phyloP scores from a whole-genome alignment of 2,888 invertebrate species.

The Drosophila algonquin region DNA sequence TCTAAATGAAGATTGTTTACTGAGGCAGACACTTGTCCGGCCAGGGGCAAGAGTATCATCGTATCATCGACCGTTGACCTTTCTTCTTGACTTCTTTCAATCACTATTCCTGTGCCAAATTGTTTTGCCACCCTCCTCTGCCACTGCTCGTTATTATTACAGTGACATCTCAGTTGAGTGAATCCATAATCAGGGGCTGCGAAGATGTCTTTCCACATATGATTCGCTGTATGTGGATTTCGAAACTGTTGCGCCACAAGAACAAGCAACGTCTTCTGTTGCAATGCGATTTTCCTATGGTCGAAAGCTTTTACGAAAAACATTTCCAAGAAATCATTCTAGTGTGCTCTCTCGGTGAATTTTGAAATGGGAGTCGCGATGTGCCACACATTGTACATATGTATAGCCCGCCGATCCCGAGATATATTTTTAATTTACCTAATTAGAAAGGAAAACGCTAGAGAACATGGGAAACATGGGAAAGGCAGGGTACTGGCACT shows the following conservation, averaged over 20 bases:
- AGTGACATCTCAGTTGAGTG: background rate
- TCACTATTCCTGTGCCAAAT: background rate
- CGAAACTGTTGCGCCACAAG: background rate
- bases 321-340: constrained; percentile 51
- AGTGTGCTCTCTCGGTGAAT: constrained; percentile 18
- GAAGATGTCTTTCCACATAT: background rate
- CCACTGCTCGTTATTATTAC: background rate
- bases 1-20: background rate
- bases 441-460: constrained; percentile 60
- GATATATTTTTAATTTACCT: constrained; percentile 72
- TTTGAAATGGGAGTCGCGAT: constrained; percentile 56
- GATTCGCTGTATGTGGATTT: background rate
- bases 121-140: background rate
- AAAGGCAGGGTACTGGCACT: constrained; percentile 8
- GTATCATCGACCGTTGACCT: background rate
- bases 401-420: constrained; percentile 7
- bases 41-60: background rate
- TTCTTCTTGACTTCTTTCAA: background rate
- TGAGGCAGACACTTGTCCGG: background rate
- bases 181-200: background rate
- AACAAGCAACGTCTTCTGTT: background rate
- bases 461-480: constrained; percentile 42
- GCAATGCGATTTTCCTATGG: constrained; percentile 7
- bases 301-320: constrained; percentile 26
- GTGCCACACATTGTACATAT: constrained; percentile 11